Percentiles rank a stretch among this genome's conserved stretches.
phyloP scores from a whole-genome alignment of 2,113 vertebrate genomes.

The Sebastes fasciatus region DNA sequence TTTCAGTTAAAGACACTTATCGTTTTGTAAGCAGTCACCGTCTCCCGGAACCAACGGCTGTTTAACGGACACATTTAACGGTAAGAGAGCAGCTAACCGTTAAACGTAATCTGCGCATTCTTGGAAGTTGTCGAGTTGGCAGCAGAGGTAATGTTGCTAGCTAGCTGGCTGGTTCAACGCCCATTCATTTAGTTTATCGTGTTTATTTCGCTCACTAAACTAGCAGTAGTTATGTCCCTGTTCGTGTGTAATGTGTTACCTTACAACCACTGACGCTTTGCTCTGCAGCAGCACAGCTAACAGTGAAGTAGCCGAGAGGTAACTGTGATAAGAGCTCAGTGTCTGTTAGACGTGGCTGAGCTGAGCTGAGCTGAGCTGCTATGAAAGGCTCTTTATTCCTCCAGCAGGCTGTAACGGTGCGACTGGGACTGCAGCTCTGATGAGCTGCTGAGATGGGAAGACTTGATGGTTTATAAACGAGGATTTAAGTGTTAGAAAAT shows the following conservation, averaged over 20 bases:
- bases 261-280: not conserved
- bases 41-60: not conserved
- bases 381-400: constrained; percentile 66
- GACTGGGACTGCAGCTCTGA: constrained; percentile 22
- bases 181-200: constrained; percentile 28
- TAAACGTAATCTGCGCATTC: not conserved
- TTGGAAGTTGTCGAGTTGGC: constrained; percentile 71
- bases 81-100: constrained; percentile 5
- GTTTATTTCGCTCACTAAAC: not conserved
- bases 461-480: not conserved
- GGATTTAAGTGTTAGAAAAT: no score
- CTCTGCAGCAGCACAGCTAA: not conserved
- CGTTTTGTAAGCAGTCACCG: not conserved
- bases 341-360: constrained; percentile 45
- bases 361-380: constrained; percentile 28
- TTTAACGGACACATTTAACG: not conserved
- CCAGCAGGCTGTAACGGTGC: constrained; percentile 42
- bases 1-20: not conserved
- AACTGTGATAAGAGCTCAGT: constrained; percentile 6
- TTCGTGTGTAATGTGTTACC: not conserved
- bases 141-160: constrained; percentile 62
- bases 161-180: not conserved
- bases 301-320: not conserved
- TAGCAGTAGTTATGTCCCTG: not conserved
- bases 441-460: not conserved